Percentiles rank a stretch among this genome's conserved stretches.
Evolutionary conservation across 1,140 invertebrate species (phyloP).

Genomic region (Cydia pomonella): DNA sequence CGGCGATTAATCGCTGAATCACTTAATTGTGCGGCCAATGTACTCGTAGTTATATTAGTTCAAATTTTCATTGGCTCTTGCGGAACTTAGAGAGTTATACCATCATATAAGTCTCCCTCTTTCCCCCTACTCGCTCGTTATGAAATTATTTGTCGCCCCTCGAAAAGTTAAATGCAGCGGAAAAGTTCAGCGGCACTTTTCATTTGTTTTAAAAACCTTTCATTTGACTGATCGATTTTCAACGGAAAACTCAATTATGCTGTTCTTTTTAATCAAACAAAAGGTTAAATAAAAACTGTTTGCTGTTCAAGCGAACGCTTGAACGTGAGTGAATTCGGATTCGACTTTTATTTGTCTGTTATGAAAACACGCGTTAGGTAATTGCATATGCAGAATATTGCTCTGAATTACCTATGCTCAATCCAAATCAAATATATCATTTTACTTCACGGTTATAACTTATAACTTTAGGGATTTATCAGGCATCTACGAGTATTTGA

Average conservation of each 20-base stretch:
- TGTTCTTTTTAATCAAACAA: conserved; percentile 31
- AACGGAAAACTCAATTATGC: conserved; percentile 29
- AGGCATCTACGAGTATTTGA: too few species aligned
- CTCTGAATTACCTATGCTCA: neutral
- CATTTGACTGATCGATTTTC: conserved; percentile 28
- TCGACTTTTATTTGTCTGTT: conserved; percentile 1
- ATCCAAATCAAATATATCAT: neutral
- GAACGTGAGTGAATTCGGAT: neutral
- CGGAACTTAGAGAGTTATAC: too few species aligned
- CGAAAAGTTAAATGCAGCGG: conserved; percentile 6
- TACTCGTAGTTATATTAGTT: too few species aligned
- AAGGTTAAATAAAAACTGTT: conserved; percentile 22
- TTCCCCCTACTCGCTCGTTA: conserved; percentile 9
- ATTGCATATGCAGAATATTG: neutral
- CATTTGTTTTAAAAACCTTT: conserved; percentile 25
- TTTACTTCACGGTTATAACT: neutral
- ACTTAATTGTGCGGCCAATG: too few species aligned
- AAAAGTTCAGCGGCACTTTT: conserved; percentile 17
- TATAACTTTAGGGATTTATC: neutral
- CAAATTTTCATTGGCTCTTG: too few species aligned
- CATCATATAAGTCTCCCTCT: neutral
- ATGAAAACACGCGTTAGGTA: conserved; percentile 4
- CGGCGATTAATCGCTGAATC: too few species aligned
- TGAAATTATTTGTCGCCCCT: conserved; percentile 1
- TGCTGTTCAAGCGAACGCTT: neutral